Percentiles rank a stretch among this genome's conserved stretches.
phyloP scores from a whole-genome alignment of 1,140 invertebrate genomes.

The Lepidurus packardi region DNA sequence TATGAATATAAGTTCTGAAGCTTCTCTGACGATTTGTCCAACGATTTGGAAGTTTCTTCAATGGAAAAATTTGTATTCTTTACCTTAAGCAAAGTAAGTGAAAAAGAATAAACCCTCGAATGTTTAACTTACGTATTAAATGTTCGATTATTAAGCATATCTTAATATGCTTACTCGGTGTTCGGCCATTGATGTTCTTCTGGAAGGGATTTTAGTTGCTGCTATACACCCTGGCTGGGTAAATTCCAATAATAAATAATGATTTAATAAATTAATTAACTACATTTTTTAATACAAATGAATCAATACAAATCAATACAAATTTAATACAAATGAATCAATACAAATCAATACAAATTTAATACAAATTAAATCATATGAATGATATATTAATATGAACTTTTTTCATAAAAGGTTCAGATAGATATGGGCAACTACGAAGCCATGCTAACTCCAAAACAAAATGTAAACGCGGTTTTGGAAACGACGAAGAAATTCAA shows the following conservation, averaged over 20 bases:
- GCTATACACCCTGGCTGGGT: not conserved
- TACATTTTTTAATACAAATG: too few species aligned
- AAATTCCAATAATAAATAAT: not conserved
- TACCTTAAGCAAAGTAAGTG: slow-evolving; percentile 18
- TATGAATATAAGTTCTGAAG: not conserved
- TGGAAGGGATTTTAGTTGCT: not conserved
- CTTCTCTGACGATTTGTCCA: not conserved
- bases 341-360: too few species aligned
- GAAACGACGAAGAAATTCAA: not conserved
- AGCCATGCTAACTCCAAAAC: not conserved
- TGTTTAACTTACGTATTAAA: not conserved
- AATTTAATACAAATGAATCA: too few species aligned
- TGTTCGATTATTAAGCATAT: not conserved
- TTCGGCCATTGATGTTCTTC: not conserved
- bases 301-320: too few species aligned
- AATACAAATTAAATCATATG: too few species aligned
- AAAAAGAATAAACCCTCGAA: not conserved
- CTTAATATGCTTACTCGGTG: not conserved
- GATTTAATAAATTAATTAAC: too few species aligned
- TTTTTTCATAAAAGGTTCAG: not conserved
- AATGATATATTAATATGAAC: not conserved
- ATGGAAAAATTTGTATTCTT: not conserved
- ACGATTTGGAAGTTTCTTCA: not conserved
- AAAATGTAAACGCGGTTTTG: not conserved
- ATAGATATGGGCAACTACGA: not conserved